Conservation (phyloP, 2,797 vertebrate genomes). For the Sebastes trivittatus region DNA sequence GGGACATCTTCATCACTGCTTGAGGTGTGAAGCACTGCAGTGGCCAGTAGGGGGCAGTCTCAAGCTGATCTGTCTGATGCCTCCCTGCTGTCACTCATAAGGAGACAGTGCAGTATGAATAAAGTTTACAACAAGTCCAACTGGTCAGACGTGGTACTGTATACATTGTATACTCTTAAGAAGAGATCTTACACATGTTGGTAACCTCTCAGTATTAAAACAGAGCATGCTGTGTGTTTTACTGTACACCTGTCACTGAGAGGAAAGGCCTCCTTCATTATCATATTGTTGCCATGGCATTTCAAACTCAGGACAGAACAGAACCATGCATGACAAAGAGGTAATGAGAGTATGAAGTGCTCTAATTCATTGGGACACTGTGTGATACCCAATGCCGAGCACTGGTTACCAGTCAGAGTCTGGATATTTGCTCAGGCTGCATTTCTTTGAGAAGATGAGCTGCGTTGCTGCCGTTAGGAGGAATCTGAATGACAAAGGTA, state of each 20-base stretch:
- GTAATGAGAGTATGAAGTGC: constrained; percentile 26
- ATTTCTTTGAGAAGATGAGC: constrained; percentile 44
- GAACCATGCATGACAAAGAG: constrained; percentile 33
- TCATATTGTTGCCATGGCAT: constrained; percentile 76
- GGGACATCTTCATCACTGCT: background rate
- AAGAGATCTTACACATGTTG: background rate
- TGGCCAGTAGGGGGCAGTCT: constrained; percentile 45
- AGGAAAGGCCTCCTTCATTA: constrained; percentile 57
- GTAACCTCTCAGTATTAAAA: background rate
- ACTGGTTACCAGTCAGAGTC: background rate
- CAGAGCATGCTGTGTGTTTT: background rate
- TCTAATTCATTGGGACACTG: background rate
- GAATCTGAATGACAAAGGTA: constrained; percentile 66
- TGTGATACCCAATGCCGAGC: background rate
- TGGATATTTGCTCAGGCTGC: constrained; percentile 17
- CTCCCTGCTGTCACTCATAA: background rate
- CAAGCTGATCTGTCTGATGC: background rate
- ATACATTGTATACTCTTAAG: background rate
- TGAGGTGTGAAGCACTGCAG: background rate
- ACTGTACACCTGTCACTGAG: constrained; percentile 13
- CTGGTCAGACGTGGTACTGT: background rate
- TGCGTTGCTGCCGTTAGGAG: constrained; percentile 27
- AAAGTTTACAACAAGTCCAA: background rate
- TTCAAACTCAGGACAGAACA: constrained; percentile 57
- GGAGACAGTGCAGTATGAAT: background rate